Base-by-base conservation (phyloP, 2,888 invertebrate species). In the Phengaris arion region DNA sequence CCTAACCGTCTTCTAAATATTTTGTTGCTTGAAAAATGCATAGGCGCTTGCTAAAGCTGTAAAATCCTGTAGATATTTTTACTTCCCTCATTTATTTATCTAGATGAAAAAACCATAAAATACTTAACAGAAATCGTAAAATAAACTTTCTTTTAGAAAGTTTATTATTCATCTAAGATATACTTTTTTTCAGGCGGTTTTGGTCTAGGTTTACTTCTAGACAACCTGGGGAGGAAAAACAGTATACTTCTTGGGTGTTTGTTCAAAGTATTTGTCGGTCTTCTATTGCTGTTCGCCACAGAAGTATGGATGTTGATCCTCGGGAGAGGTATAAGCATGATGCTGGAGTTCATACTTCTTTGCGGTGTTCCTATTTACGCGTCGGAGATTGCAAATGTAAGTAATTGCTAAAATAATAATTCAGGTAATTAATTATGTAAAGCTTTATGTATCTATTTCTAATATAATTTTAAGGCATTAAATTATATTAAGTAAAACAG, bases 331-430 rank as follows among this genome's bases (percentile, higher is more conserved):
- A 6, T 87, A 2, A 80, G 81, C 70, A 82, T 83, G 0, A 57
- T 82, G 0, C 78, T 81, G 0, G 86, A 88, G 70, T 76, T 79
- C 0, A 78, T 84, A 6, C 75, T 84, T 0, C 75, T 86, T 8
- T 77, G 81, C 3, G 79, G 82, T 0, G 83, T 87, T 1, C 85
- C 88, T 3, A 81, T 87, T 12, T 89, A 89, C 75, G 82, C 87
- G 8, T 86, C 88, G 0, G 89, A 89, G 74, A 82, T 89, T 69
- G 86, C 89, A 57, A 84, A 83, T 75, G 89, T 89, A 72, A 64
- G 72, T 75, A 0, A 59, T 59, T 35, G 59, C 59, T 59, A 10
- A 59, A 22, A 10, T 59, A 59, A 10, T 22, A n/a, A 4, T 22
- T 59, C 0, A 59, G 59, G 10, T 5, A 5, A 8, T 57, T 55